Conservation (phyloP, 2,888 invertebrate species). For the Drosophila longiperda region DNA sequence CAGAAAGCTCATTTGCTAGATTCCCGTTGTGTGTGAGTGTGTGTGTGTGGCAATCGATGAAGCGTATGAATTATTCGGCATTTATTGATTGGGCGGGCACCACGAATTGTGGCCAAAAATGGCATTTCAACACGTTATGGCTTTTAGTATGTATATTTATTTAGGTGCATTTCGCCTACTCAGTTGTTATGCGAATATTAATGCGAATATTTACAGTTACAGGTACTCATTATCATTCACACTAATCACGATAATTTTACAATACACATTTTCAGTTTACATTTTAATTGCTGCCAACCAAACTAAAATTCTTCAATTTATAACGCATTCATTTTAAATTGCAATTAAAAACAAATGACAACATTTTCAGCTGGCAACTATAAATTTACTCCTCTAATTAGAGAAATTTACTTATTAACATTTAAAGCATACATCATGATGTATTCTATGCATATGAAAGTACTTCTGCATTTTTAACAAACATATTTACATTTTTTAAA, state of each 20-base stretch:
- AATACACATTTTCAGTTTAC: constrained; percentile 20
- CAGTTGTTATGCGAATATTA: constrained; percentile 3
- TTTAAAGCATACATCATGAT: neutral
- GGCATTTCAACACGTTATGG: constrained; percentile 30
- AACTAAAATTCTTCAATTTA: constrained; percentile 17
- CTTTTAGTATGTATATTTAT: constrained; percentile 33
- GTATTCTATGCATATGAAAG: neutral
- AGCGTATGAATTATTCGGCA: constrained; percentile 44
- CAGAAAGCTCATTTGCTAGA: constrained; percentile 44
- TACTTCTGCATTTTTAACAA: too few species aligned
- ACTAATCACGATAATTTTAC: constrained; percentile 20
- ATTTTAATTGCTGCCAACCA: constrained; percentile 24
- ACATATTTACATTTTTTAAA: neutral
- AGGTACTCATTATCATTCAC: constrained; percentile 21
- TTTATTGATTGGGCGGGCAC: constrained; percentile 41
- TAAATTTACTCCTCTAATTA: neutral
- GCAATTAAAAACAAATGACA: neutral
- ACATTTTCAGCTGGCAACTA: neutral
- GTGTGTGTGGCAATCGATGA: constrained; percentile 30
- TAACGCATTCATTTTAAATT: constrained; percentile 3
- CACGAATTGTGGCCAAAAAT: constrained; percentile 23
- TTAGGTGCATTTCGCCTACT: neutral
- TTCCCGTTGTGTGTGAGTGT: constrained; percentile 4
- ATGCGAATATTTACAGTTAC: constrained; percentile 2
- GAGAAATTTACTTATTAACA: neutral